Evolutionary conservation across 2,113 vertebrate genomes (phyloP).

Genomic region (Picathartes gymnocephalus): DNA sequence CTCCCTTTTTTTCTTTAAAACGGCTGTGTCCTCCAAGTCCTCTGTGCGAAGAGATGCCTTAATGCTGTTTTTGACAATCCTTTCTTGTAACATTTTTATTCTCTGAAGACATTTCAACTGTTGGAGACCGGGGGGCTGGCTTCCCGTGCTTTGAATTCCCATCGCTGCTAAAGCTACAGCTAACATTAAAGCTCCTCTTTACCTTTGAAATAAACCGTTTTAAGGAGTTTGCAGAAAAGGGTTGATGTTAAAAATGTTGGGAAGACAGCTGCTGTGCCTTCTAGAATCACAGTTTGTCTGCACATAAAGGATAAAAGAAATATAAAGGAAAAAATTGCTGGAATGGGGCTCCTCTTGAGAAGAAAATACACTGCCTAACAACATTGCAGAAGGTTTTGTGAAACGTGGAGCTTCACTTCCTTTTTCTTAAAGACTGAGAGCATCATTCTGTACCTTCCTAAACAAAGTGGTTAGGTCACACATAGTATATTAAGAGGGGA

Average conservation of each 20-base stretch:
- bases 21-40: background rate
- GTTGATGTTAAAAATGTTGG: background rate
- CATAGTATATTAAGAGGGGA: background rate
- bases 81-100: background rate
- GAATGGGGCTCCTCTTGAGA: background rate
- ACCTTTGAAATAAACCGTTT: background rate
- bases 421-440: background rate
- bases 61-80: accelerated
- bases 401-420: background rate
- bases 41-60: too few relatives aligned
- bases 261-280: background rate
- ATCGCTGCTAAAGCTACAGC: background rate
- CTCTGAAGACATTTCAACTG: background rate
- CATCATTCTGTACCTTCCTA: background rate
- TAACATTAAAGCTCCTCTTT: background rate
- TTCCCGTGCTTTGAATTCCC: background rate
- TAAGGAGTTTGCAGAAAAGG: background rate
- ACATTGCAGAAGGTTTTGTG: background rate
- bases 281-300: background rate
- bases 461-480: background rate
- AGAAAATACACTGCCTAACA: background rate
- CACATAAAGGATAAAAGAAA: background rate
- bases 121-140: too few relatives aligned
- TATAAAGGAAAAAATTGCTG: background rate
- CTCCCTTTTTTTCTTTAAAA: background rate